Evolutionary conservation across 2,797 vertebrate genomes (phyloP).

Genomic region (Hypotaenidia okinawae): DNA sequence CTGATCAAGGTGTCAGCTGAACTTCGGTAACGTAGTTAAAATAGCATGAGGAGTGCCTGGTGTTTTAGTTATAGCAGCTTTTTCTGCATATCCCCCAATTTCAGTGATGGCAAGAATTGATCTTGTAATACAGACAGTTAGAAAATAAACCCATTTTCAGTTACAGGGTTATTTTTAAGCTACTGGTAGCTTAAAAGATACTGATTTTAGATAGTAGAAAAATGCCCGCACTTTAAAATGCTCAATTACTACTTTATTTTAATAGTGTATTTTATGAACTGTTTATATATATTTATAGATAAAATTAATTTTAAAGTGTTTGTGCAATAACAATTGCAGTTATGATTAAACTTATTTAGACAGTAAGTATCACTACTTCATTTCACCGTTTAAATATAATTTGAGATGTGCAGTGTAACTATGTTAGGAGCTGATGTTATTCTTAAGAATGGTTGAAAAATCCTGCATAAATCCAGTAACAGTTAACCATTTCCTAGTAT

Average conservation of each 20-base stretch:
- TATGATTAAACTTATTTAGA: background rate
- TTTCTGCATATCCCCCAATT: background rate
- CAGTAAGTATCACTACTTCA: background rate
- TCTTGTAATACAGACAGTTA: background rate
- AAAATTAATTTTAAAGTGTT: background rate
- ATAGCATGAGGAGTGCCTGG: fast-evolving
- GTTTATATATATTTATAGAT: background rate
- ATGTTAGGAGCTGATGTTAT: background rate
- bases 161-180: background rate
- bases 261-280: background rate
- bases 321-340: background rate
- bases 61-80: background rate
- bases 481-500: background rate
- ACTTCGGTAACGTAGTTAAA: background rate
- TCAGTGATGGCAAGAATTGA: background rate
- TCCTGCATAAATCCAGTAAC: background rate
- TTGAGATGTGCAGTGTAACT: background rate
- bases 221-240: background rate
- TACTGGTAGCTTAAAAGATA: background rate
- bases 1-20: background rate
- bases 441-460: background rate
- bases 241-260: background rate
- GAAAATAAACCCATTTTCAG: background rate
- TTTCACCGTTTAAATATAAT: background rate
- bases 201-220: background rate